Conservation (phyloP, 2,797 vertebrate genomes). For the Enteromius trimaculatus region DNA sequence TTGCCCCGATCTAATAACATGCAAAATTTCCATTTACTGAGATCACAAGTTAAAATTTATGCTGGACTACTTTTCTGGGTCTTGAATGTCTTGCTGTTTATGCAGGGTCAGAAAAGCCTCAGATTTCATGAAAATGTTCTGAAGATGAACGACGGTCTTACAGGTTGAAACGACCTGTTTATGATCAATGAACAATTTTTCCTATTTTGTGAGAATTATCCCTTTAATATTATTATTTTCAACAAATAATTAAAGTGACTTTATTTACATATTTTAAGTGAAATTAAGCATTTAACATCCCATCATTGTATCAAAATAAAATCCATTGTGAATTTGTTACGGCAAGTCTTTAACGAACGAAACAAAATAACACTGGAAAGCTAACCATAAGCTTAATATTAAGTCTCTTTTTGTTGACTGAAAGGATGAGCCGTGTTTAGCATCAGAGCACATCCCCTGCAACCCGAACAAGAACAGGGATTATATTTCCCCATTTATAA, state of each 20-base stretch:
- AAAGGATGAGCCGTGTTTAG: conserved; percentile 35
- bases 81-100: background rate
- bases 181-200: background rate
- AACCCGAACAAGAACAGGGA: conserved; percentile 4
- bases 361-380: background rate
- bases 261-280: background rate
- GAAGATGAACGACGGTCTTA: background rate
- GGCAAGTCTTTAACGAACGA: background rate
- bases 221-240: background rate
- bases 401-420: conserved; percentile 30
- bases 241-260: background rate
- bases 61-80: background rate
- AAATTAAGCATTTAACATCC: background rate
- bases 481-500: conserved; percentile 41
- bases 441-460: background rate
- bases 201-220: background rate
- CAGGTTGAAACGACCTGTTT: background rate
- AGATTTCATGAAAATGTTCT: background rate
- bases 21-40: too few relatives aligned
- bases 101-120: background rate
- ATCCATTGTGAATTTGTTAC: background rate
- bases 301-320: conserved; percentile 14
- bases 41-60: background rate
- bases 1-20: too few relatives aligned
- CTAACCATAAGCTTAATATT: conserved; percentile 22